Percentiles rank a stretch among this genome's conserved stretches.
phyloP scores from a whole-genome alignment of 2,888 invertebrate genomes.

The Eucera pruinosa region DNA sequence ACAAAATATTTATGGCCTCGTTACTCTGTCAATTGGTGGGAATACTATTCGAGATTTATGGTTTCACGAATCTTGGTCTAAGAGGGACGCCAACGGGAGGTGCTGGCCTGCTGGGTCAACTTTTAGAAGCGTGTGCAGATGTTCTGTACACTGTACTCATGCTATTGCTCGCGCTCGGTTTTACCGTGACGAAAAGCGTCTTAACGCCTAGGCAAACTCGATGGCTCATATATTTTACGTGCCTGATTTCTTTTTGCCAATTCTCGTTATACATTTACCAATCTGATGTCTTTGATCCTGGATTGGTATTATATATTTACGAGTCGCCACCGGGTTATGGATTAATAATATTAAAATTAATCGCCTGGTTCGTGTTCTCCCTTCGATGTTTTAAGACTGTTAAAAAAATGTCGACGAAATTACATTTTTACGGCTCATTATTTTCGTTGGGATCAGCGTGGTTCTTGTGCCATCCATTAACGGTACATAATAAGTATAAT shows the following conservation, averaged over 20 bases:
- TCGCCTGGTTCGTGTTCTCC: constrained; percentile 93
- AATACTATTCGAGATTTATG: constrained; percentile 88
- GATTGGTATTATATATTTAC: constrained; percentile 94
- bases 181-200: constrained; percentile 94
- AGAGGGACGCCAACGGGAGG: constrained; percentile 88
- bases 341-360: constrained; percentile 89
- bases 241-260: constrained; percentile 90
- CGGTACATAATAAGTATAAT: constrained; percentile 68
- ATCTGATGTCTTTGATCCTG: constrained; percentile 94
- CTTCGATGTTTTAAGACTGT: constrained; percentile 84
- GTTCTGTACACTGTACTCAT: constrained; percentile 91
- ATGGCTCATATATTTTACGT: constrained; percentile 92
- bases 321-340: constrained; percentile 96
- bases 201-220: constrained; percentile 90
- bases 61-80: constrained; percentile 91
- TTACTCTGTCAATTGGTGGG: constrained; percentile 89
- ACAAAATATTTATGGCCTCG: constrained; percentile 92
- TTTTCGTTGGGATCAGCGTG: constrained; percentile 79
- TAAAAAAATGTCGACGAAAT: constrained; percentile 72
- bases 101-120: constrained; percentile 86
- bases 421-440: constrained; percentile 77
- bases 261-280: constrained; percentile 92
- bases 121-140: constrained; percentile 90
- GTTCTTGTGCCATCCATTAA: constrained; percentile 80
- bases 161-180: constrained; percentile 94